Conservation (phyloP, 1,140 invertebrate genomes). For the Hestina assimilis region DNA sequence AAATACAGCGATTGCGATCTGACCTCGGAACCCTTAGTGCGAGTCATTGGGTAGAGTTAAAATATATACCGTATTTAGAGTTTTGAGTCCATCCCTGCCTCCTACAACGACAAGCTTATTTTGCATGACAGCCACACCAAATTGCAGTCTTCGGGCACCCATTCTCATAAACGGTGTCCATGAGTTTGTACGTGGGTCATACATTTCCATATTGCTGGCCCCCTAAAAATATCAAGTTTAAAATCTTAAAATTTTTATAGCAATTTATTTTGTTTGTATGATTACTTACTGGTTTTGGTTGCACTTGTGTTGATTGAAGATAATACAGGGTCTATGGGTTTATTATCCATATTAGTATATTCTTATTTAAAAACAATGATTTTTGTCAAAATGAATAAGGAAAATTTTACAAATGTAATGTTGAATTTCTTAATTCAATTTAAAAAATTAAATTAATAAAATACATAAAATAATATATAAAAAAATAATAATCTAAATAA, state of each 20-base stretch:
- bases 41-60: no score
- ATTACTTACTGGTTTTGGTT: neutral
- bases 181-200: slow-evolving; percentile 89
- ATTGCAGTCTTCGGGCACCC: slow-evolving; percentile 90
- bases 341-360: neutral
- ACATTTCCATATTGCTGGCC: slow-evolving; percentile 92
- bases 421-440: no score
- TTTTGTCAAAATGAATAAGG: no score
- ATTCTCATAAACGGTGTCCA: slow-evolving; percentile 91
- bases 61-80: slow-evolving; percentile 85
- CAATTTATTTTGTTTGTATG: neutral
- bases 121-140: slow-evolving; percentile 92
- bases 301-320: neutral
- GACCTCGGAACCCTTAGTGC: no score
- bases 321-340: neutral
- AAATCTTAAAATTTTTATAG: neutral
- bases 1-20: no score
- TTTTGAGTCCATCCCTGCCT: slow-evolving; percentile 96
- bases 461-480: neutral
- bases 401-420: no score
- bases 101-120: slow-evolving; percentile 90
- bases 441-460: neutral
- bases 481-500: neutral
- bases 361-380: neutral
- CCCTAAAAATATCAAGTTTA: slow-evolving; percentile 72